phyloP scores from a whole-genome alignment of 2,113 vertebrate genomes.

The Haemorhous mexicanus region DNA sequence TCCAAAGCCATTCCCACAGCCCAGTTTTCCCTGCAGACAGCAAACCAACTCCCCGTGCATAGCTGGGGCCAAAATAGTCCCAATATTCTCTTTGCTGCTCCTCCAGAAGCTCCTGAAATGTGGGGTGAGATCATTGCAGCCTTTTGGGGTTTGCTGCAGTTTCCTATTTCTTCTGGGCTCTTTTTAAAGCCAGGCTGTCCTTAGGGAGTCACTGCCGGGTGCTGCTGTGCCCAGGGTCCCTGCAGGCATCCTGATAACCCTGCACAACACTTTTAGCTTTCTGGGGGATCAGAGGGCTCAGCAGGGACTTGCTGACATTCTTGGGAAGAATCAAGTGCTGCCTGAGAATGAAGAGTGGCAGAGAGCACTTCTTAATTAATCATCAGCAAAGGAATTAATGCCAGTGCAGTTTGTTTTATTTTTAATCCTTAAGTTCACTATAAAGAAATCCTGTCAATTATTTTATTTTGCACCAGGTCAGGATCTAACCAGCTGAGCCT shows the following conservation, averaged over 20 bases:
- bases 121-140: slow-evolving; percentile 77
- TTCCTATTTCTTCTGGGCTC: slow-evolving; percentile 73
- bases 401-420: neutral
- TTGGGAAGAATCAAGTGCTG: neutral
- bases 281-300: neutral
- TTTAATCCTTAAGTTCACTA: neutral
- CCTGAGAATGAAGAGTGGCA: neutral
- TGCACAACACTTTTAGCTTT: slow-evolving; percentile 18
- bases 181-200: slow-evolving; percentile 72
- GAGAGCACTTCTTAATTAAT: neutral
- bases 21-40: slow-evolving; percentile 67
- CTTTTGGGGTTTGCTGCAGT: slow-evolving; percentile 73
- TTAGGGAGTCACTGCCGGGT: slow-evolving; percentile 55
- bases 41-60: slow-evolving; percentile 59
- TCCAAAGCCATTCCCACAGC: slow-evolving; percentile 67
- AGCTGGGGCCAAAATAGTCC: slow-evolving; percentile 76
- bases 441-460: neutral
- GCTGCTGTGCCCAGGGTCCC: slow-evolving; percentile 45
- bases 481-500: neutral
- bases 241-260: slow-evolving; percentile 41
- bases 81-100: slow-evolving; percentile 75
- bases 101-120: slow-evolving; percentile 72
- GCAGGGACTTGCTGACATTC: neutral
- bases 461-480: neutral
- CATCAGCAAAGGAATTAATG: neutral